phyloP scores from a whole-genome alignment of 2,113 vertebrate species.

The Lepisosteus oculatus region DNA sequence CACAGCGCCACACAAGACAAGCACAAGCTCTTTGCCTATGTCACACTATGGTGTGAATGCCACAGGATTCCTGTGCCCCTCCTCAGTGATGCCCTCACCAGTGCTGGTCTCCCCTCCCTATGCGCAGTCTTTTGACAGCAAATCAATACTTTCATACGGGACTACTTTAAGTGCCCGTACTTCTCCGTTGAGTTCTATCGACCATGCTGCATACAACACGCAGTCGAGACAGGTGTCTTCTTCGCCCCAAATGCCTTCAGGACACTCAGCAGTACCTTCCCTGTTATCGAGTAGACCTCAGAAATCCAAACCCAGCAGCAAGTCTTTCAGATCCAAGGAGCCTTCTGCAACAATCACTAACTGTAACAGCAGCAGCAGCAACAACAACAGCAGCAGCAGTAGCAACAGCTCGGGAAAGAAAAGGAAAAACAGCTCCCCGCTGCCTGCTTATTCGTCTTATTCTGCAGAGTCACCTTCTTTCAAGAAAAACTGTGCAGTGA shows the following conservation, averaged over 20 bases:
- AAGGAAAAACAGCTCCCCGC: conserved; percentile 85
- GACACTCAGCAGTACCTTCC: conserved; percentile 85
- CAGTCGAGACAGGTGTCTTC: conserved; percentile 92
- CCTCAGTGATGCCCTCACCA: conserved; percentile 70
- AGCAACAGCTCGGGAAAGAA: conserved; percentile 88
- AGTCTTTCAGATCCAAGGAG: conserved; percentile 84
- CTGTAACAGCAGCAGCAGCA: conserved; percentile 63
- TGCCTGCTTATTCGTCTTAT: conserved; percentile 73
- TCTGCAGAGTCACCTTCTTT: conserved; percentile 83
- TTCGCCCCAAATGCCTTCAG: conserved; percentile 91
- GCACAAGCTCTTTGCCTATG: conserved; percentile 71
- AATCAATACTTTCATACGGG: conserved; percentile 84
- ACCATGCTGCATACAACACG: conserved; percentile 82
- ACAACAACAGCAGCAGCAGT: conserved; percentile 67
- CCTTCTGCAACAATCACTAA: conserved; percentile 69
- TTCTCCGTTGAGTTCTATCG: conserved; percentile 72
- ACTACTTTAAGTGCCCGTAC: conserved; percentile 90
- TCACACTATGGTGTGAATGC: conserved; percentile 68
- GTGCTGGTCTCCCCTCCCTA: conserved; percentile 68
- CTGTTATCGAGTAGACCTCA: conserved; percentile 84
- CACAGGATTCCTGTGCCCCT: conserved; percentile 75
- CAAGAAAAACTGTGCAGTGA: conserved; percentile 88
- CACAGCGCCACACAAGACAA: conserved; percentile 75
- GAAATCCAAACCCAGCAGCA: conserved; percentile 85
- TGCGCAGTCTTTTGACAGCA: conserved; percentile 72